A percentile compares a stretch with the other conserved stretches of the same genome.
Conservation (phyloP, 2,888 invertebrate genomes). For the Deilephila elpenor region DNA sequence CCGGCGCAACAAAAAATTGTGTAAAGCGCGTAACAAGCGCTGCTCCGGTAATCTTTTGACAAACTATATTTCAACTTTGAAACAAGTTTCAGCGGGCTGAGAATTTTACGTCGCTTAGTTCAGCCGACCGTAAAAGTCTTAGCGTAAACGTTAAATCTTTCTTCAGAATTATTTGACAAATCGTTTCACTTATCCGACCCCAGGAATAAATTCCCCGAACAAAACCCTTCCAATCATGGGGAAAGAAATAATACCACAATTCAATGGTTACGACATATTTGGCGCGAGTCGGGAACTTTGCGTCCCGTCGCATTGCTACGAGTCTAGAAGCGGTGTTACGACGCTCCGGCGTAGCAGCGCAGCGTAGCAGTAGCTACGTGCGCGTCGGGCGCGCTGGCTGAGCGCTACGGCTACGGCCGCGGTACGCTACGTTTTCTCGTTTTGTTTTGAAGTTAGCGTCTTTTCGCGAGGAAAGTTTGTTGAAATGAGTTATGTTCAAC, state of each 20-base stretch:
- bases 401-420: constrained; percentile 45
- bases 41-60: constrained; percentile 22
- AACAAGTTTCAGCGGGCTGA: constrained; percentile 14
- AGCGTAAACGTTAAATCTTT: constrained; percentile 26
- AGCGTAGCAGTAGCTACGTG: constrained; percentile 76
- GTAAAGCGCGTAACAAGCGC: constrained; percentile 15
- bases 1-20: constrained; percentile 14
- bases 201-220: constrained; percentile 39
- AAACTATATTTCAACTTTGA: constrained; percentile 24
- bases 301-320: constrained; percentile 64
- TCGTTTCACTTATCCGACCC: constrained; percentile 38
- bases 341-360: constrained; percentile 46
- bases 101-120: constrained; percentile 23
- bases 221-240: constrained; percentile 29
- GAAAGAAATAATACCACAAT: constrained; percentile 26
- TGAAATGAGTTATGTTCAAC: background rate
- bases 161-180: constrained; percentile 40
- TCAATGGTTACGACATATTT: constrained; percentile 61
- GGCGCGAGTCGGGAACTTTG: constrained; percentile 37
- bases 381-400: constrained; percentile 66
- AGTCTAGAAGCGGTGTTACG: constrained; percentile 49
- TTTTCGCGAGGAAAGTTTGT: constrained; percentile 4
- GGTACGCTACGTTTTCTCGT: constrained; percentile 43
- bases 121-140: constrained; percentile 27
- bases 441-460: constrained; percentile 35